Percentiles rank a stretch among this genome's conserved stretches.
Conservation (phyloP, 2,113 vertebrate species). For the Mesitornis unicolor region DNA sequence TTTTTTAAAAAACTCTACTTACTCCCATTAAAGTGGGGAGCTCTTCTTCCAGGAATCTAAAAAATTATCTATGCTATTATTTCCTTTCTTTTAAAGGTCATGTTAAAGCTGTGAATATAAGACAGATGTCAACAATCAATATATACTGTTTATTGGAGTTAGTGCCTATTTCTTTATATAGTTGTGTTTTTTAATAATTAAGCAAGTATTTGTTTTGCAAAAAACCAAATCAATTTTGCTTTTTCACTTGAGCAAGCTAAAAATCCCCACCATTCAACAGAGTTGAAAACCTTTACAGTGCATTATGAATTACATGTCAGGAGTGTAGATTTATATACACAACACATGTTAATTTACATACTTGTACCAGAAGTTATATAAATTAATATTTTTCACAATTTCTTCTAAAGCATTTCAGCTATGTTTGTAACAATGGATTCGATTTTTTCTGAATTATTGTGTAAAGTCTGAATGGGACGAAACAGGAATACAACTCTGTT, state of each 20-base stretch:
- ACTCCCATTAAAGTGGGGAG: neutral
- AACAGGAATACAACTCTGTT: neutral
- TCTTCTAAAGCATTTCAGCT: conserved; percentile 27
- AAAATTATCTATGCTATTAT: rapidly evolving
- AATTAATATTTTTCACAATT: conserved; percentile 12
- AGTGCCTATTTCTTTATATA: neutral
- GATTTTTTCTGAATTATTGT: conserved; percentile 8
- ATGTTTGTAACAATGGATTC: neutral
- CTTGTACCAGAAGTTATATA: neutral
- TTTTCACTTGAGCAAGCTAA: conserved; percentile 31
- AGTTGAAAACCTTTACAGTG: conserved; percentile 9
- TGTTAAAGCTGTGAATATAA: neutral
- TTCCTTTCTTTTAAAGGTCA: neutral
- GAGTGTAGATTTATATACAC: neutral
- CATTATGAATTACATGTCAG: conserved; percentile 21
- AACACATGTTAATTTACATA: conserved; percentile 12
- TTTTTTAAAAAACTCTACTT: neutral
- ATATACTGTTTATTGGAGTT: rapidly evolving
- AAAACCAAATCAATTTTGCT: neutral
- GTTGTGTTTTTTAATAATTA: neutral
- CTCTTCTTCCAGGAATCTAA: neutral
- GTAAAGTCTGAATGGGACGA: neutral
- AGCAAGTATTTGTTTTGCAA: neutral
- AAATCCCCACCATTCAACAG: neutral
- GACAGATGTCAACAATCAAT: neutral